Conservation (phyloP, 2,113 vertebrate genomes). For the Noctilio leporinus region DNA sequence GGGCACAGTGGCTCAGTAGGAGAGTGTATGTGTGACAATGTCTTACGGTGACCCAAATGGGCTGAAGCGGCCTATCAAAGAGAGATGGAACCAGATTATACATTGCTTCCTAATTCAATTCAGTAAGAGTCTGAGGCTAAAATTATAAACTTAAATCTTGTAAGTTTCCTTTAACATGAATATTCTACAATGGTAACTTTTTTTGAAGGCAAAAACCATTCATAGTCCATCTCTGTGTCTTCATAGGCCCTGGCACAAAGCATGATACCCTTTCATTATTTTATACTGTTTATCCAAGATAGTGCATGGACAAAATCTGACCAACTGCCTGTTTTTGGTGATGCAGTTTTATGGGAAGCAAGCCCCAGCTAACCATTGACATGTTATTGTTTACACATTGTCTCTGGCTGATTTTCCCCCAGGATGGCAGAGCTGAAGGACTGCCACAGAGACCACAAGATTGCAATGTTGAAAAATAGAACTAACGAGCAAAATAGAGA, state of each 20-base stretch:
- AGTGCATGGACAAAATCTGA: neutral
- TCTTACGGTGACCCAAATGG: neutral
- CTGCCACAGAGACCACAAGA: neutral
- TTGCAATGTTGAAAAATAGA: neutral
- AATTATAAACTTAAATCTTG: neutral
- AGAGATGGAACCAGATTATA: neutral
- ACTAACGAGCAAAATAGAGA: no score
- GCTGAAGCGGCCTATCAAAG: neutral
- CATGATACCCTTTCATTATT: neutral
- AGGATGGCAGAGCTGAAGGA: neutral
- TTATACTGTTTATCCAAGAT: neutral
- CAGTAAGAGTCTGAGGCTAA: neutral
- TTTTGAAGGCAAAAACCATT: neutral
- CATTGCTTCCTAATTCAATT: neutral
- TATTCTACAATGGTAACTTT: neutral
- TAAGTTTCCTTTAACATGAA: neutral
- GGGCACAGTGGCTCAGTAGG: neutral
- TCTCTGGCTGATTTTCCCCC: neutral
- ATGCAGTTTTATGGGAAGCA: neutral
- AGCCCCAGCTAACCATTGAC: neutral
- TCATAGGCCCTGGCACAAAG: neutral
- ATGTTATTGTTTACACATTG: neutral
- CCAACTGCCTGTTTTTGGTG: neutral
- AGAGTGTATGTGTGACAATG: no score
- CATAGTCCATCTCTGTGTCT: neutral